Base-by-base conservation (phyloP, 2,888 invertebrate species). In the Perdita meconis region DNA sequence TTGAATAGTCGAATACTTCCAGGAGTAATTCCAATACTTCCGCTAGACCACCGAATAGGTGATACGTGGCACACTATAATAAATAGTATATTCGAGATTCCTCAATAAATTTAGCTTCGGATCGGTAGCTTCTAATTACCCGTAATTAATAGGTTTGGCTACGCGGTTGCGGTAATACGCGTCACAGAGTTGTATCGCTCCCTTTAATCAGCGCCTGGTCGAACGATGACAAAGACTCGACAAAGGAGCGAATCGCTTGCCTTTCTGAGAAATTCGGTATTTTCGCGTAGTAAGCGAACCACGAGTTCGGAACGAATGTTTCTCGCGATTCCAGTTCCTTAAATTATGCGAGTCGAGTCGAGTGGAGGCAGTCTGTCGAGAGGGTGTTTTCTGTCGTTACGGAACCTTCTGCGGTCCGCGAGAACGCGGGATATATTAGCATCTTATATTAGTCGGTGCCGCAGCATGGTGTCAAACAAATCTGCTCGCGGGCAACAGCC, bases 361-460 rank as follows among this genome's bases (percentile, higher is more conserved):
- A n/a, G n/a, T n/a, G n/a, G n/a, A n/a, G n/a, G n/a, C 51, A 36
- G 0, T 10, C 36, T 42, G 19, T 26, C 34, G 30, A 30, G 6
- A 30, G 6, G 30, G 3, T 30, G 13, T 53, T 66, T 67, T 75
- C 76, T 30, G 66, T 67, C 38, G 61, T 26, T 36, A 24, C 13
- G 42, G 38, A 30, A 6, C 42, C 50, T 50, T 24, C 30, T 34
- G 59, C 47, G 57, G 30, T 38, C 30, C 53, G 69, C 65, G 74
- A 64, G 57, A 64, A 47, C 53, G 42, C 64, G 60, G 72, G 81
- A 84, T 87, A 87, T 87, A 89, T 89, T 86, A 89, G 85, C 83
- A 84, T 88, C 85, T 86, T 89, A 89, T 89, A 89, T 89, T 89
- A 88, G 89, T 87, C 86, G 89, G 85, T 84, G 84, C 84, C 84